These are phyloP conservation scores for Aspidiotus rigidus DNA, from an alignment of 2,888 invertebrate species.

Conservation along the genomic window DNA sequence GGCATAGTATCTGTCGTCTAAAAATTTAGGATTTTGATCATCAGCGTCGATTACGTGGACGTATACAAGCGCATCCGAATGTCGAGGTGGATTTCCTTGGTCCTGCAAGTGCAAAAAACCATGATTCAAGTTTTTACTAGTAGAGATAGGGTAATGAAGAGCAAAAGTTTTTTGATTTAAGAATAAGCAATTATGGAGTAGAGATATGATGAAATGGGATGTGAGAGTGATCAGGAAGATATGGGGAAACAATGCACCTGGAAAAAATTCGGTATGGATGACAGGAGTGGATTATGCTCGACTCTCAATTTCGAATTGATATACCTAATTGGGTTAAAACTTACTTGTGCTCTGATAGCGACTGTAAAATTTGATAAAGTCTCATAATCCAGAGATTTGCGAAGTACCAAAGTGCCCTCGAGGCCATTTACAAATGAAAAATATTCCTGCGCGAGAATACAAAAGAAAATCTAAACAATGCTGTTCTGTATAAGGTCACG, in stretches of 20 bases:
- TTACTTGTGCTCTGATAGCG: conserved; percentile 52
- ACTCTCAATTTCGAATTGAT: not conserved
- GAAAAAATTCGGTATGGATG: too few species aligned
- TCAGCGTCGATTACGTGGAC: conserved; percentile 80
- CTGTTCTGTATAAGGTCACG: too few species aligned
- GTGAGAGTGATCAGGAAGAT: too few species aligned
- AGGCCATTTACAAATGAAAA: conserved; percentile 76
- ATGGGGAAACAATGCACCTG: too few species aligned
- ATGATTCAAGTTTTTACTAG: not conserved
- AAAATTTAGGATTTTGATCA: conserved; percentile 80
- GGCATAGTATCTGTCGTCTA: conserved; percentile 63
- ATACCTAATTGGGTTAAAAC: conserved; percentile 27
- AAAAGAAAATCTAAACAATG: too few species aligned
- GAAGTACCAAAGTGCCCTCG: conserved; percentile 71
- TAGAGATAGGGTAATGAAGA: too few species aligned
- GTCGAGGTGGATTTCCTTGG: conserved; percentile 69
- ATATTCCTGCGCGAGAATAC: conserved; percentile 55
- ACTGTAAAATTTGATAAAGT: conserved; percentile 66
- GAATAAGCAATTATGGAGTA: too few species aligned
- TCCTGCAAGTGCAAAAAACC: conserved; percentile 48
- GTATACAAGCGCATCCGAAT: conserved; percentile 62
- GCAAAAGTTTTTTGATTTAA: too few species aligned
- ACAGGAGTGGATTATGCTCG: too few species aligned
- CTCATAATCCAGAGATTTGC: conserved; percentile 75
- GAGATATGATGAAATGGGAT: too few species aligned